Evolutionary conservation across 2,888 invertebrate species (phyloP).

Genomic region (Tenthredo mesomela): DNA sequence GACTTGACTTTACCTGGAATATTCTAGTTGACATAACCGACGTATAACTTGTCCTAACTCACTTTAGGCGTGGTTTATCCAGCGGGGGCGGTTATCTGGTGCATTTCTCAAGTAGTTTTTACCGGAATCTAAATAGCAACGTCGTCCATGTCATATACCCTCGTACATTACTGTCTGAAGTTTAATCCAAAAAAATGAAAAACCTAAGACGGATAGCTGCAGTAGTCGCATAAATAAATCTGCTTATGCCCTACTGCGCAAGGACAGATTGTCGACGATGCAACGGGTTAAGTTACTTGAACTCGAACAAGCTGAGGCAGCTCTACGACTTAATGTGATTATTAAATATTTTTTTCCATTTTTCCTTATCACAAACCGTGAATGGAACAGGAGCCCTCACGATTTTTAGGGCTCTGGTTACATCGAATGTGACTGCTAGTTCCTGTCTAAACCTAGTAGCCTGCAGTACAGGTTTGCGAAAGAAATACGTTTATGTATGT

Average conservation of each 20-base stretch:
- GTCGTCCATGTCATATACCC: slow-evolving; percentile 1
- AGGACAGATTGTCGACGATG: slow-evolving; percentile 40
- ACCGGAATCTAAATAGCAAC: slow-evolving; percentile 22
- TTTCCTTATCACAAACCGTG: neutral
- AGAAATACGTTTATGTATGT: neutral
- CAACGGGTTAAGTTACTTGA: slow-evolving; percentile 38
- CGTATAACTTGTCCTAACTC: neutral
- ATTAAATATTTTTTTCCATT: slow-evolving; percentile 1
- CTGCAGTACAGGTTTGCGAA: neutral
- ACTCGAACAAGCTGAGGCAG: slow-evolving; percentile 19
- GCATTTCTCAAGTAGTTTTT: slow-evolving; percentile 17
- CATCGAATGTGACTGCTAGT: neutral
- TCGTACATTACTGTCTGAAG: neutral
- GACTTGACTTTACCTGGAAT: slow-evolving; percentile 34
- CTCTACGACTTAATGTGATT: neutral
- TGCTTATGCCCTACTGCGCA: neutral
- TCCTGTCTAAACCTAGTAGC: neutral
- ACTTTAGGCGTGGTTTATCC: slow-evolving; percentile 36
- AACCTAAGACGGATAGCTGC: neutral
- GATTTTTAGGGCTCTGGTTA: slow-evolving; percentile 23
- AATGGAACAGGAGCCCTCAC: slow-evolving; percentile 1
- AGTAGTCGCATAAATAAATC: slow-evolving; percentile 1
- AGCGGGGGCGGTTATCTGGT: slow-evolving; percentile 12
- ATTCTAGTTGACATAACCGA: slow-evolving; percentile 28
- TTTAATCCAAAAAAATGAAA: slow-evolving; percentile 15